These are phyloP conservation scores for Vanessa atalanta DNA, from an alignment of 1,140 invertebrate species.

Conservation along the genomic window DNA sequence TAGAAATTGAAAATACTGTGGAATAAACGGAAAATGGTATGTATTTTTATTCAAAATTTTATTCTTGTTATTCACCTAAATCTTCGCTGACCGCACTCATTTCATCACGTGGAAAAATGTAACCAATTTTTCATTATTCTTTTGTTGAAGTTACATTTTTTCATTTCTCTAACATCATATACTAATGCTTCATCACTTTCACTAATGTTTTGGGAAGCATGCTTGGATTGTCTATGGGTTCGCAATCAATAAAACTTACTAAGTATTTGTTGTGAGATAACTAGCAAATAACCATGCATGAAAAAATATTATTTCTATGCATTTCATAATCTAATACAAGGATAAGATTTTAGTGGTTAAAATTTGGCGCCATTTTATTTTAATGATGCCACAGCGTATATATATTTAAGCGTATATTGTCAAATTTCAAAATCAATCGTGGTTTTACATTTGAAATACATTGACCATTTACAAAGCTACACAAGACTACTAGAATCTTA, in stretches of 20 bases:
- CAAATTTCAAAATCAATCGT: no score
- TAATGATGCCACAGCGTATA: not conserved
- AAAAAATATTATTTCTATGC: conserved; percentile 22
- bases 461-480: no score
- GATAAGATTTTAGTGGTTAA: conserved; percentile 17
- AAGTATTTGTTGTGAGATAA: conserved; percentile 77
- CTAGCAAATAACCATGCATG: conserved; percentile 59
- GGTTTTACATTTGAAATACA: no score
- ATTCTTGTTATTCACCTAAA: conserved; percentile 68
- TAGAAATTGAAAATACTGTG: conserved; percentile 53
- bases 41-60: conserved; percentile 70
- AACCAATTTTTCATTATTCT: conserved; percentile 20
- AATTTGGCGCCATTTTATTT: conserved; percentile 3
- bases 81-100: conserved; percentile 69
- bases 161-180: conserved; percentile 47
- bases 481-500: not conserved
- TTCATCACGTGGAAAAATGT: conserved; percentile 58
- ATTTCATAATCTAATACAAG: conserved; percentile 5
- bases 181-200: conserved; percentile 60
- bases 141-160: conserved; percentile 56
- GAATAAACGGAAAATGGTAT: conserved; percentile 68
- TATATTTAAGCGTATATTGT: no score
- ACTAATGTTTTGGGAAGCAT: conserved; percentile 60
- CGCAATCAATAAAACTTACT: conserved; percentile 49
- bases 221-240: conserved; percentile 36